These are phyloP conservation scores for Andinoacara biseriatus DNA, from an alignment of 2,113 vertebrate species.

Conservation along the genomic window DNA sequence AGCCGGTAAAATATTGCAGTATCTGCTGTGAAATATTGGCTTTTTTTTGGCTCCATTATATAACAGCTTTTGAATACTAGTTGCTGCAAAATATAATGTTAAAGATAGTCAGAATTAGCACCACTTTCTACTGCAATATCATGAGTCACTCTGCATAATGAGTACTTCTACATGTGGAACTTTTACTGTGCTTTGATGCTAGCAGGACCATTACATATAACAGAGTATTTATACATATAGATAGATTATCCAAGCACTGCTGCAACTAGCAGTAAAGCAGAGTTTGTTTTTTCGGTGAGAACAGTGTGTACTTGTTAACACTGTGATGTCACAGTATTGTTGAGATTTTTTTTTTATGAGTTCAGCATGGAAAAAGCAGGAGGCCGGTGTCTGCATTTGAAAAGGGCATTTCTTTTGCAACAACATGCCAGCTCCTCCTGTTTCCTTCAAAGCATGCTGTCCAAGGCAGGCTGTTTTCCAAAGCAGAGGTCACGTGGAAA, in stretches of 20 bases:
- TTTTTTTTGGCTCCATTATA: not conserved
- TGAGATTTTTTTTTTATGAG: not conserved
- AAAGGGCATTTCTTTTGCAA: conserved; percentile 41
- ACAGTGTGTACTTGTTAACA: not conserved
- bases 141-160: too few relatives aligned
- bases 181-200: not conserved
- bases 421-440: conserved; percentile 58
- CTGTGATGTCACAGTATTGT: not conserved
- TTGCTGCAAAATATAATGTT: not conserved
- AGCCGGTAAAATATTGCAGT: not conserved
- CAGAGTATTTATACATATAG: not conserved
- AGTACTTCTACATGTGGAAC: not conserved
- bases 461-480: conserved; percentile 42
- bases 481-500: conserved; percentile 52
- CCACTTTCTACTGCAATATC: not conserved
- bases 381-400: conserved; percentile 32
- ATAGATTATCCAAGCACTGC: not conserved
- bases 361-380: conserved; percentile 16
- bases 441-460: conserved; percentile 53
- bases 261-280: not conserved
- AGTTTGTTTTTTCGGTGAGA: not conserved
- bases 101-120: not conserved
- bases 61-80: not conserved
- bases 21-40: too few relatives aligned
- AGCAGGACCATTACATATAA: not conserved